phyloP scores from a whole-genome alignment of 2,888 invertebrate genomes.

The Dorcus parallelipipedus region DNA sequence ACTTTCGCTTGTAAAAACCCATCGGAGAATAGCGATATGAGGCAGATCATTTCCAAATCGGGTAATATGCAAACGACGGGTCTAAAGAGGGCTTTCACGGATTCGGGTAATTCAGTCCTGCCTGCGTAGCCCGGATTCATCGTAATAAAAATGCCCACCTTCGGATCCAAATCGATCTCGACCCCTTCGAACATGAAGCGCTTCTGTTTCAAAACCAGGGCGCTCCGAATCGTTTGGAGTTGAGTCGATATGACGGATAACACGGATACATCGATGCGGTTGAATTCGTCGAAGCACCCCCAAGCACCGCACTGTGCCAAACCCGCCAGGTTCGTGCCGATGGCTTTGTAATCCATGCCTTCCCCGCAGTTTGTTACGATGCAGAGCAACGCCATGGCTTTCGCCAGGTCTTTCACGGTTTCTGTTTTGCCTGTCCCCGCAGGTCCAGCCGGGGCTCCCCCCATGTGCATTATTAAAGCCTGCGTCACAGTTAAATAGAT shows the following conservation, averaged over 20 bases:
- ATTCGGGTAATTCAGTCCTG: conserved; percentile 87
- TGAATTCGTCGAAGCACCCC: conserved; percentile 96
- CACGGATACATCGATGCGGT: conserved; percentile 88
- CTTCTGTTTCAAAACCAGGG: conserved; percentile 69
- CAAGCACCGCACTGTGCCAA: conserved; percentile 87
- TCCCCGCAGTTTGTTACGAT: conserved; percentile 91
- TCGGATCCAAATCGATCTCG: conserved; percentile 77
- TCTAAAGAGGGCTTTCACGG: conserved; percentile 86
- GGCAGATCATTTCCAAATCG: conserved; percentile 87
- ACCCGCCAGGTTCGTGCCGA: conserved; percentile 72
- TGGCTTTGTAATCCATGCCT: conserved; percentile 87
- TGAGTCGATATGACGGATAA: conserved; percentile 91
- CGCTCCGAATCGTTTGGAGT: conserved; percentile 83
- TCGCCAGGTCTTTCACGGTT: conserved; percentile 88
- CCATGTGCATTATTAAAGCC: conserved; percentile 86
- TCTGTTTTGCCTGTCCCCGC: conserved; percentile 89
- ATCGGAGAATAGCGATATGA: conserved; percentile 88
- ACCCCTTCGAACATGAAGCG: conserved; percentile 63
- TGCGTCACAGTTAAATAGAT: conserved; percentile 92
- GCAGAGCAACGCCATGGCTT: conserved; percentile 79
- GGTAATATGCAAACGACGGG: conserved; percentile 92
- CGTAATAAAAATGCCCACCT: conserved; percentile 91
- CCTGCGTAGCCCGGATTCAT: conserved; percentile 96
- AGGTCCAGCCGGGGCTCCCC: conserved; percentile 86
- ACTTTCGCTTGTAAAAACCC: conserved; percentile 88